Evolutionary conservation across 2,888 invertebrate species (phyloP).

Genomic region (Norana najaformis): DNA sequence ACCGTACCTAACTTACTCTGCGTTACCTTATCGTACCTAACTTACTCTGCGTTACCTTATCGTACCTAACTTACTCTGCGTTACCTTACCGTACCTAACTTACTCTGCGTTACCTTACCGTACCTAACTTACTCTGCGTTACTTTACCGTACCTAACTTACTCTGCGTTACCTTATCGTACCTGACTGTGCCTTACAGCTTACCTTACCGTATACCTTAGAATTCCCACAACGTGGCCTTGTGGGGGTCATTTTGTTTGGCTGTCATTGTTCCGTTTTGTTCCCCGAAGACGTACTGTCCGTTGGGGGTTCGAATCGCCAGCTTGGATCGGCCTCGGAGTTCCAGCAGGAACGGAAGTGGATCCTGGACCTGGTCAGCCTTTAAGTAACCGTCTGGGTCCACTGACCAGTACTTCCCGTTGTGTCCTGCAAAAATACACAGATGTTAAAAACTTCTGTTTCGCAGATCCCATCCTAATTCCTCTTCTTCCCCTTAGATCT

Average conservation of each 20-base stretch:
- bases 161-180: neutral
- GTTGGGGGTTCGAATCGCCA: constrained; percentile 78
- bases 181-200: neutral
- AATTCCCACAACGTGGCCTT: constrained; percentile 48
- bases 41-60: too few relatives aligned
- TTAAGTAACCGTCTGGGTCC: constrained; percentile 78
- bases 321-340: constrained; percentile 86
- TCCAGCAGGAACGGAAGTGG: constrained; percentile 88
- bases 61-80: too few relatives aligned
- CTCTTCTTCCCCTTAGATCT: too few relatives aligned
- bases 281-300: constrained; percentile 66
- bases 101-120: neutral
- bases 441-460: neutral
- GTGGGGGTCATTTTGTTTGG: constrained; percentile 44
- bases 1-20: too few relatives aligned
- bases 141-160: neutral
- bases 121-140: neutral
- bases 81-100: neutral
- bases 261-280: constrained; percentile 59
- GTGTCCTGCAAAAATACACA: constrained; percentile 69
- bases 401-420: constrained; percentile 93
- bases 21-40: too few relatives aligned
- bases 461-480: too few relatives aligned
- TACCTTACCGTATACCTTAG: constrained; percentile 35
- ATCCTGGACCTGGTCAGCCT: constrained; percentile 82